Evolutionary conservation across 2,888 invertebrate genomes (phyloP).

Genomic region (Achlya flavicornis): DNA sequence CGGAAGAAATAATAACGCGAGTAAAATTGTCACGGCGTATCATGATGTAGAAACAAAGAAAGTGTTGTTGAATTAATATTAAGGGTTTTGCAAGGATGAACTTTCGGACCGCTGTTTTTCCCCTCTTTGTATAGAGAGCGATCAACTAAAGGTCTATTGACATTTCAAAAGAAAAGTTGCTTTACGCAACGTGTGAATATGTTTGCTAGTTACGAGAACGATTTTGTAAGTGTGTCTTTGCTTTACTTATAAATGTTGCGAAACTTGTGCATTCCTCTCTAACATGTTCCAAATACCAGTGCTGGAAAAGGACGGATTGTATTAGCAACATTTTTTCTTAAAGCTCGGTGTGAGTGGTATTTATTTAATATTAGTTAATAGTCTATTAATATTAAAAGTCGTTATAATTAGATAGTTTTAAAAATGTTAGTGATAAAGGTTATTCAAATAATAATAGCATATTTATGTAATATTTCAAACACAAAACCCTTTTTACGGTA

Average conservation of each 20-base stretch:
- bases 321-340: conserved; percentile 8
- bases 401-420: background rate
- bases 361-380: conserved; percentile 6
- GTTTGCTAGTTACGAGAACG: background rate
- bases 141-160: background rate
- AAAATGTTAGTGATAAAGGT: background rate
- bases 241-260: conserved; percentile 7
- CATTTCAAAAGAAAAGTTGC: conserved; percentile 5
- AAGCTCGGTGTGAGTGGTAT: background rate
- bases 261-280: conserved; percentile 8
- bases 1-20: conserved; percentile 37
- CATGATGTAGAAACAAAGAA: conserved; percentile 72
- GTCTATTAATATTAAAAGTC: background rate
- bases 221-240: conserved; percentile 7
- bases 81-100: background rate
- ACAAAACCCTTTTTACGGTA: background rate
- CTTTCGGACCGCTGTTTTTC: background rate
- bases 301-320: conserved; percentile 9
- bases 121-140: background rate
- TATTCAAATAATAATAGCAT: background rate
- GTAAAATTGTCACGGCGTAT: conserved; percentile 44
- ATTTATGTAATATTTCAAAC: background rate
- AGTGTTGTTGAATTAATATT: conserved; percentile 45
- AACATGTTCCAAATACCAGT: conserved; percentile 9
- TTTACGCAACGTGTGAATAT: background rate